phyloP scores from a whole-genome alignment of 2,888 invertebrate species.

The Nineta flava region DNA sequence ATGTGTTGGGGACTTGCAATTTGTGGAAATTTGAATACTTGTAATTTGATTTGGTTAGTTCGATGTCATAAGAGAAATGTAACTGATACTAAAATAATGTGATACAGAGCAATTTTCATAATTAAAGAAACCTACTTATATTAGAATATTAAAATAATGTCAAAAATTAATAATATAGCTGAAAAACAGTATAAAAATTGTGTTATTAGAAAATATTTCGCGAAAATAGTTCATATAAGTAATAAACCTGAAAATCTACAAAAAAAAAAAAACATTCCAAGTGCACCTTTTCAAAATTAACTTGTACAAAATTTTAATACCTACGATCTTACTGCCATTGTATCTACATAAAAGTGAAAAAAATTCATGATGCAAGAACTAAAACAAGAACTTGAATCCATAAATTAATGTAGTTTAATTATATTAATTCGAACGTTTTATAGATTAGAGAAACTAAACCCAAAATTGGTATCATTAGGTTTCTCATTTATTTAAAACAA shows the following conservation, averaged over 20 bases:
- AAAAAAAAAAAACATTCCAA: constrained; percentile 7
- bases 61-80: background rate
- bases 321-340: constrained; percentile 3
- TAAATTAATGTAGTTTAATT: too few species aligned
- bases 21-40: too few species aligned
- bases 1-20: too few species aligned
- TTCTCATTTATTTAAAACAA: too few species aligned
- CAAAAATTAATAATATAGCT: background rate
- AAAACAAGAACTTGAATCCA: background rate
- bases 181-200: too few species aligned
- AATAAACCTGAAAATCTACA: constrained; percentile 2
- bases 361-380: constrained; percentile 5
- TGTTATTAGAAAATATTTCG: background rate
- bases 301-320: constrained; percentile 6
- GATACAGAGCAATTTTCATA: background rate
- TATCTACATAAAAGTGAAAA: constrained; percentile 5
- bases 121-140: background rate
- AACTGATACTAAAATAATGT: background rate
- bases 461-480: too few species aligned
- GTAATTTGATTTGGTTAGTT: too few species aligned
- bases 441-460: too few species aligned
- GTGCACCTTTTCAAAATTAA: constrained; percentile 6
- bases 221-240: background rate
- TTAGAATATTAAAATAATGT: background rate
- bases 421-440: too few species aligned